A percentile compares a stretch with the other conserved stretches of the same genome.
phyloP scores from a whole-genome alignment of 2,888 invertebrate species.

The Thera britannica region DNA sequence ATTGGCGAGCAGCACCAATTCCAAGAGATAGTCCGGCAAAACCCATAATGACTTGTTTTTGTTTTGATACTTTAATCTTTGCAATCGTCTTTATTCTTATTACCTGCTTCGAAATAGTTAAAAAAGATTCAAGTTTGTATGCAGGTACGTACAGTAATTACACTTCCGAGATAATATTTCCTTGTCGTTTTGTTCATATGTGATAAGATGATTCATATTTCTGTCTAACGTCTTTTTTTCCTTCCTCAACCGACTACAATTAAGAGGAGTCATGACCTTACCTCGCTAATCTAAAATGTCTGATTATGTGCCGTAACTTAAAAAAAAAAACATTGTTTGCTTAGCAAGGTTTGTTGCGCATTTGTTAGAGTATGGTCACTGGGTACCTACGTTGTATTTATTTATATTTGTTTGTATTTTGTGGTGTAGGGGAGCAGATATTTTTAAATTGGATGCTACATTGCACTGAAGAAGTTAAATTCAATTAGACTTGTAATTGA shows the following conservation, averaged over 20 bases:
- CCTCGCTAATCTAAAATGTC: conserved; percentile 29
- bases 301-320: conserved; percentile 16
- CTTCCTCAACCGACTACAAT: conserved; percentile 38
- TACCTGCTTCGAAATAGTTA: conserved; percentile 18
- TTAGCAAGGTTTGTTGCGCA: conserved; percentile 20
- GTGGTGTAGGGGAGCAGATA: neutral
- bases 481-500: conserved; percentile 8
- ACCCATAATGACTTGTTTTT: conserved; percentile 37
- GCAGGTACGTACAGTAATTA: conserved; percentile 37
- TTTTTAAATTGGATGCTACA: conserved; percentile 13
- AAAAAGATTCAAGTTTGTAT: conserved; percentile 25
- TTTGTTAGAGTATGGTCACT: neutral
- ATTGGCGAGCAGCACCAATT: conserved; percentile 35
- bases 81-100: conserved; percentile 25
- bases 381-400: too few species aligned
- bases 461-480: conserved; percentile 3
- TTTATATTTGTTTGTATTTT: too few species aligned
- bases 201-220: conserved; percentile 36
- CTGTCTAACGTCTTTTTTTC: conserved; percentile 34
- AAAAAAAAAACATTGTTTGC: conserved; percentile 24
- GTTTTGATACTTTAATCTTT: conserved; percentile 19
- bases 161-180: conserved; percentile 59
- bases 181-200: conserved; percentile 42
- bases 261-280: conserved; percentile 39
- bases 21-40: conserved; percentile 41